A percentile compares a stretch with the other conserved stretches of the same genome.
Conservation (phyloP, 2,888 invertebrate species). For the Odiellus spinosus region DNA sequence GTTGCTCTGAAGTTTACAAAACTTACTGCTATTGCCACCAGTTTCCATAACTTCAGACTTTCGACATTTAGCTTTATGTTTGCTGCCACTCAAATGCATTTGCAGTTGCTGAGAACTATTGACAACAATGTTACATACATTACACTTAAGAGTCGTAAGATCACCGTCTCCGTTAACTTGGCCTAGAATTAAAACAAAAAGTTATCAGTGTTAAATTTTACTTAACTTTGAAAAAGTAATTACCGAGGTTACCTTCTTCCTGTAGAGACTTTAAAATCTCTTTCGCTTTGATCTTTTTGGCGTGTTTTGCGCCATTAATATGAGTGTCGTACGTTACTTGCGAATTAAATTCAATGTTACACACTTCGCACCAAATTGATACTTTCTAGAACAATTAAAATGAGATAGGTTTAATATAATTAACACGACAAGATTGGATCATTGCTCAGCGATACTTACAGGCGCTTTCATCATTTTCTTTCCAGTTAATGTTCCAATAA, state of each 20-base stretch:
- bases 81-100: slow-evolving; percentile 23
- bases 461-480: slow-evolving; percentile 24
- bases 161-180: too few relatives aligned
- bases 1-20: too few relatives aligned
- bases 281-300: slow-evolving; percentile 23
- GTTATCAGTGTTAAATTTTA: too few relatives aligned
- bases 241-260: slow-evolving; percentile 10
- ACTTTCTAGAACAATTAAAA: slow-evolving; percentile 10
- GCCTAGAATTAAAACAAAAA: too few relatives aligned
- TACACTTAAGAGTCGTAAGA: slow-evolving; percentile 6
- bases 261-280: slow-evolving; percentile 8
- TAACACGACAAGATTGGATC: too few relatives aligned
- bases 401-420: too few relatives aligned
- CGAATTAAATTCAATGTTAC: slow-evolving; percentile 35
- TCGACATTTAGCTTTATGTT: too few relatives aligned
- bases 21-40: too few relatives aligned
- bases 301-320: slow-evolving; percentile 28
- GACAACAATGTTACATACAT: slow-evolving; percentile 22
- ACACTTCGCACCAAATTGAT: slow-evolving; percentile 31
- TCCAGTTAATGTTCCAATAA: slow-evolving; percentile 34
- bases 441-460: too few relatives aligned
- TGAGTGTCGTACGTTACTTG: slow-evolving; percentile 36
- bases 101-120: slow-evolving; percentile 24
- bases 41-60: too few relatives aligned
- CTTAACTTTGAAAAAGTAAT: too few relatives aligned